A percentile compares a stretch with the other conserved stretches of the same genome.
Evolutionary conservation across 1,140 invertebrate species (phyloP).

Genomic region (Microplitis mediator): DNA sequence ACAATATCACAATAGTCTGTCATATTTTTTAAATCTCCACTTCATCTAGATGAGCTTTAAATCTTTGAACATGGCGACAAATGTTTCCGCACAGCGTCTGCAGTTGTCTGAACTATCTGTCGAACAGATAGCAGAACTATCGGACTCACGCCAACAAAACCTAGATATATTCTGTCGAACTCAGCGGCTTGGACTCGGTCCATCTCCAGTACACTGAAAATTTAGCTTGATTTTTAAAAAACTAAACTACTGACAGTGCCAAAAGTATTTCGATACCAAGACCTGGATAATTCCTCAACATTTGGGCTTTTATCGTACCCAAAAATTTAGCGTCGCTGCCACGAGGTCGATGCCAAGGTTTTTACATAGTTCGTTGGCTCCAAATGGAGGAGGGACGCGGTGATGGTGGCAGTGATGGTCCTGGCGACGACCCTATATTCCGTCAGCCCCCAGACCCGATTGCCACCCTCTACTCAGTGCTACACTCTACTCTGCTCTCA

Average conservation of each 20-base stretch:
- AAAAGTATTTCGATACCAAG: slow-evolving; percentile 2
- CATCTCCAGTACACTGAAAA: slow-evolving; percentile 17
- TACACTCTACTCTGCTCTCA: no score
- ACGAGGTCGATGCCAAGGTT: slow-evolving; percentile 44
- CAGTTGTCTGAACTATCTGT: not conserved
- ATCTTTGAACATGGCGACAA: slow-evolving; percentile 4
- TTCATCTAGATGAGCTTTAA: no score
- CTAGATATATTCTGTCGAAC: slow-evolving; percentile 43
- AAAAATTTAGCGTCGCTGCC: slow-evolving; percentile 39
- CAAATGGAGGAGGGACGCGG: slow-evolving; percentile 14
- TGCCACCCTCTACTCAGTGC: slow-evolving; percentile 4
- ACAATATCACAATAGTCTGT: slow-evolving; percentile 5
- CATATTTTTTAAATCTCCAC: not conserved
- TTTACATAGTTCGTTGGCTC: slow-evolving; percentile 48
- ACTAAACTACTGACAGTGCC: slow-evolving; percentile 6
- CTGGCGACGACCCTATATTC: slow-evolving; percentile 8
- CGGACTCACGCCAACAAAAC: slow-evolving; percentile 13
- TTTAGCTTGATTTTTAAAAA: slow-evolving; percentile 19
- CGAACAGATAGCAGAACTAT: not conserved
- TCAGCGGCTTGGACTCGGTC: slow-evolving; percentile 51
- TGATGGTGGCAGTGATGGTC: no score
- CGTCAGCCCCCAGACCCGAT: slow-evolving; percentile 3
- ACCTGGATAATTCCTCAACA: slow-evolving; percentile 12
- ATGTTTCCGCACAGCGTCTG: slow-evolving; percentile 16
- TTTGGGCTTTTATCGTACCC: slow-evolving; percentile 30